Evolutionary conservation across 2,888 invertebrate species (phyloP).

Genomic region (Noctua fimbriata): DNA sequence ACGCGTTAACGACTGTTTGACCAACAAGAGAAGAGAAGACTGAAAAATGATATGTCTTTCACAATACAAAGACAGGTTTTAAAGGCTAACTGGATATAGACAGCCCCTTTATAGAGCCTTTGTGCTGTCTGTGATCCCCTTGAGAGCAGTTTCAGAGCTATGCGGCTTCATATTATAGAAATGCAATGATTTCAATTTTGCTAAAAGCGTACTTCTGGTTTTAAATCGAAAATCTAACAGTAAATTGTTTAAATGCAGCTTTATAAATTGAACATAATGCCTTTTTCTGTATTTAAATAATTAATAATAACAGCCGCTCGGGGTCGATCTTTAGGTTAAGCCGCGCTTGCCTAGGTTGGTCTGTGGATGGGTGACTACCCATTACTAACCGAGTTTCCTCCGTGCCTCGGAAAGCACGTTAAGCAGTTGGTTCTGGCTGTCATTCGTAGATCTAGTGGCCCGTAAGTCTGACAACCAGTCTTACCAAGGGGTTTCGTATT

Average conservation of each 20-base stretch:
- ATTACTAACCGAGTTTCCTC: no score
- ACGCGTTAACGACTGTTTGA: background rate
- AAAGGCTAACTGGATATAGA: background rate
- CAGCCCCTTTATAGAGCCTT: constrained; percentile 15
- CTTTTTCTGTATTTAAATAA: background rate
- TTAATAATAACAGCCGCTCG: no score
- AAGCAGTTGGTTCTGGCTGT: no score
- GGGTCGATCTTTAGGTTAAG: no score
- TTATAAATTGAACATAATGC: background rate
- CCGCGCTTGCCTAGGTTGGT: no score
- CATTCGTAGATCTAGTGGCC: no score
- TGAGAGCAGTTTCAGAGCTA: constrained; percentile 12
- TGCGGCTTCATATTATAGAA: background rate
- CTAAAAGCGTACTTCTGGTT: background rate
- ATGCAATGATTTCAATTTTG: background rate
- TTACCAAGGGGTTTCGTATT: no score
- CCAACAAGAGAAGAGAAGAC: no score
- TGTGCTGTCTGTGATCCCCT: constrained; percentile 20
- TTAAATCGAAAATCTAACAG: background rate
- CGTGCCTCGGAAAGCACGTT: no score
- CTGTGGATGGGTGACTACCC: no score
- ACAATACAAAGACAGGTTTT: background rate
- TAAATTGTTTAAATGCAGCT: background rate
- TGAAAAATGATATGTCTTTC: background rate
- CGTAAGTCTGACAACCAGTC: no score